Base-by-base conservation (phyloP, 2,888 invertebrate species). In the Eupithecia vulgata region DNA sequence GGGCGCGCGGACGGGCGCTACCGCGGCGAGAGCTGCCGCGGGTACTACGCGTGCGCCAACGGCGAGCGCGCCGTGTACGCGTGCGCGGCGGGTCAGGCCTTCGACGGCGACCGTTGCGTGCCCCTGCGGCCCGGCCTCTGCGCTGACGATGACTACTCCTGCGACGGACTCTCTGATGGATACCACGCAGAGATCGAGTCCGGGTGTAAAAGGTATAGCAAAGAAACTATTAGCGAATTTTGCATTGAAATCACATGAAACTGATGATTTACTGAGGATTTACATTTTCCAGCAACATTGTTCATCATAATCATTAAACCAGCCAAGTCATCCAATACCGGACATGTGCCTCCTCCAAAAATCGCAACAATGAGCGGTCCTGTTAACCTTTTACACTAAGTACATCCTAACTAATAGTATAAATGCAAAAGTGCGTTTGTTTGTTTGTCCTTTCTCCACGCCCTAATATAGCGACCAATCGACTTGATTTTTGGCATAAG, bases 31-130 rank as follows among this genome's bases (percentile, higher is more conserved):
- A 95, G 95, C 3, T 96, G 96, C 81, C 94, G 95, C 66, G 95
- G 95, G 15, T 96, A 95, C 88, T 95, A 94, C 86, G 95, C 93
- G 80, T 96, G 96, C 85, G 89, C 90, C 30, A 89, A 88, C 73
- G 95, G 95, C 1, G 91, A 94, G 79, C 95, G 95, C 82, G 95
- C 95, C n/a, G 93, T 95, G 34, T 95, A 95, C 85, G 91, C 95
- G 57, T 96, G 96, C 79, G 89, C 94, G 0, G 85, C 90, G 37
- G 95, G 95, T 3, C 88, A 89, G 67, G 90, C 91, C 25, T 96
- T 95, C 84, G 95, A 95, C 84, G 95, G 95, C 1, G 95, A 95
- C 75, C 85, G 88, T 4, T 96, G 96, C 83, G 94, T 93, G n/a
- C 86, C 87, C 6, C 81, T 87, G 25, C 80, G 84, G 5, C 84